Conservation (phyloP, 1,140 invertebrate species). For the Zaprionus nigranus region DNA sequence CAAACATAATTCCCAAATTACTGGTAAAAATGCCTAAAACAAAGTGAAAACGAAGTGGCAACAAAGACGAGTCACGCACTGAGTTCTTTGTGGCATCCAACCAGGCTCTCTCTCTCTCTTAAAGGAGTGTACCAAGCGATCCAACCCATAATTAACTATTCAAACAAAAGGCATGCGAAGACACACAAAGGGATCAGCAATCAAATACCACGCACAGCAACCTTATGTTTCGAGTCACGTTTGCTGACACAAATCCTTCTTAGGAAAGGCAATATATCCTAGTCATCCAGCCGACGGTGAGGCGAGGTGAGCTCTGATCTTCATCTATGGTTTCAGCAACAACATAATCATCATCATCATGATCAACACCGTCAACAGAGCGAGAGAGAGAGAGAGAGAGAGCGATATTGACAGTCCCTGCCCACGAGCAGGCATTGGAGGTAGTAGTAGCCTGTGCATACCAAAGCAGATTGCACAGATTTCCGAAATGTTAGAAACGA, state of each 20-base stretch:
- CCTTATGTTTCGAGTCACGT: conserved; percentile 79
- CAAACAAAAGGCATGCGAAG: conserved; percentile 69
- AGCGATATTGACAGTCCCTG: conserved; percentile 55
- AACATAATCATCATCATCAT: conserved; percentile 3
- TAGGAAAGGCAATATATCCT: conserved; percentile 80
- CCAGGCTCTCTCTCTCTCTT: conserved; percentile 11
- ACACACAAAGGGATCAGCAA: conserved; percentile 74
- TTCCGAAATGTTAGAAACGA: conserved; percentile 74
- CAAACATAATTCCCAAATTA: conserved; percentile 79
- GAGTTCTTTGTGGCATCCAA: conserved; percentile 33
- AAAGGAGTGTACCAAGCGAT: conserved; percentile 78
- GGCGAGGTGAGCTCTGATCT: conserved; percentile 30
- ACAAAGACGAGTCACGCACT: conserved; percentile 1
- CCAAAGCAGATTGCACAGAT: conserved; percentile 78
- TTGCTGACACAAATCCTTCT: conserved; percentile 82
- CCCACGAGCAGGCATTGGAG: conserved; percentile 17
- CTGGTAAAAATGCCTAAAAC: conserved; percentile 69
- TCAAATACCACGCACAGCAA: conserved; percentile 62
- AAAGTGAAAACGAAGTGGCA: conserved; percentile 32
- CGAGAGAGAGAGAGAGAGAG: background rate
- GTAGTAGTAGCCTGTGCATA: conserved; percentile 56
- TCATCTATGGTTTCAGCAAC: conserved; percentile 13
- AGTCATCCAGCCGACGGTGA: conserved; percentile 66
- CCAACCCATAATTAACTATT: conserved; percentile 83
- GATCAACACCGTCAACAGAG: conserved; percentile 27